Conservation (phyloP, 2,888 invertebrate genomes). For the Cataglyphis cursor region DNA sequence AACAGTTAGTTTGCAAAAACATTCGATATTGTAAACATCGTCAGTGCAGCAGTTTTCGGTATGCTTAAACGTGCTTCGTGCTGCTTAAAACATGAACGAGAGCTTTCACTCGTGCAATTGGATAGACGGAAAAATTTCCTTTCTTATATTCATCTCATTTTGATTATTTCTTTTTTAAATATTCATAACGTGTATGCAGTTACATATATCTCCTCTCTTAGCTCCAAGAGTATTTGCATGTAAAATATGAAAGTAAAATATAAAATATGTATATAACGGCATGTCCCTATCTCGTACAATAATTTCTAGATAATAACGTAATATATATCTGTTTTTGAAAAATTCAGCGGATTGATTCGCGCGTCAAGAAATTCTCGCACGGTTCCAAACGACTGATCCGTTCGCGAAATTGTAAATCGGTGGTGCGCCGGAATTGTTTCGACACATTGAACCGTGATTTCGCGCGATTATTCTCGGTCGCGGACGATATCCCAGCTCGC, state of each 20-base stretch:
- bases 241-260: background rate
- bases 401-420: conserved; percentile 52
- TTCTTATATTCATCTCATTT: background rate
- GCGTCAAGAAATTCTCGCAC: conserved; percentile 16
- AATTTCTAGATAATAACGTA: background rate
- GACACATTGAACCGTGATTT: conserved; percentile 65
- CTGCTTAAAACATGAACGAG: background rate
- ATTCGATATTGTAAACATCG: conserved; percentile 32
- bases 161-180: conserved; percentile 9
- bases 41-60: background rate
- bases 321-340: background rate
- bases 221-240: background rate
- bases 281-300: background rate
- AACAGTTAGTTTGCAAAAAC: conserved; percentile 16
- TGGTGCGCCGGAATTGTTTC: conserved; percentile 49
- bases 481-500: conserved; percentile 10
- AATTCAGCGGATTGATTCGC: background rate
- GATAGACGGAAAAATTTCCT: conserved; percentile 9
- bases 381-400: conserved; percentile 39
- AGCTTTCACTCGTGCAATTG: conserved; percentile 3
- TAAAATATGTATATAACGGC: background rate
- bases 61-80: conserved; percentile 27
- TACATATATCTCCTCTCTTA: background rate
- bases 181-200: background rate
- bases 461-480: conserved; percentile 66